Evolutionary conservation across 2,888 invertebrate genomes (phyloP).

Genomic region (Onthophagus sagittarius): DNA sequence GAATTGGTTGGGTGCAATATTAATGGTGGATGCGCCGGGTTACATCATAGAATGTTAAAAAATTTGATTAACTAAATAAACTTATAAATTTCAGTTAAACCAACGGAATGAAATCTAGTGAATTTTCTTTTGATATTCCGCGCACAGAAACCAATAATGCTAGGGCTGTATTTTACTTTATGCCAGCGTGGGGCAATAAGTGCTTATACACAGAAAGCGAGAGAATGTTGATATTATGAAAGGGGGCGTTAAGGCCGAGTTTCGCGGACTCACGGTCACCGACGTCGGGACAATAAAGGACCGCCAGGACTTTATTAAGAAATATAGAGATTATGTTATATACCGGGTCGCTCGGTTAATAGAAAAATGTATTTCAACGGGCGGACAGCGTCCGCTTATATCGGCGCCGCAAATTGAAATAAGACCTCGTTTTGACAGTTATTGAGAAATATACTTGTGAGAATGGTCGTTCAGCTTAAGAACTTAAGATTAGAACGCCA

Average conservation of each 20-base stretch:
- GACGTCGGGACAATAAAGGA: constrained; percentile 27
- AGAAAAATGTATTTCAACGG: constrained; percentile 6
- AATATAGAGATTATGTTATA: constrained; percentile 26
- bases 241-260: constrained; percentile 17
- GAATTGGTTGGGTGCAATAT: no score
- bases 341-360: constrained; percentile 7
- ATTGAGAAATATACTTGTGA: neutral
- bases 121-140: constrained; percentile 17
- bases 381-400: neutral
- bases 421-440: neutral
- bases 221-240: constrained; percentile 23
- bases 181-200: constrained; percentile 28
- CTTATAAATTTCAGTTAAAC: neutral
- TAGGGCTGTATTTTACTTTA: constrained; percentile 27
- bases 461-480: neutral
- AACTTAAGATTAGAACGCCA: neutral
- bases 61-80: neutral
- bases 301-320: constrained; percentile 30
- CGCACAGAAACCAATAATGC: constrained; percentile 22
- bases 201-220: constrained; percentile 29
- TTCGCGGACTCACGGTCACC: constrained; percentile 24
- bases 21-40: no score
- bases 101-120: constrained; percentile 3
- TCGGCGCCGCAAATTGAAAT: neutral
- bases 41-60: no score